Evolutionary conservation across 1,140 invertebrate species (phyloP), one percentile per base, ranked within the genome.

Genomic region (Tetramorium simillimum): DNA sequence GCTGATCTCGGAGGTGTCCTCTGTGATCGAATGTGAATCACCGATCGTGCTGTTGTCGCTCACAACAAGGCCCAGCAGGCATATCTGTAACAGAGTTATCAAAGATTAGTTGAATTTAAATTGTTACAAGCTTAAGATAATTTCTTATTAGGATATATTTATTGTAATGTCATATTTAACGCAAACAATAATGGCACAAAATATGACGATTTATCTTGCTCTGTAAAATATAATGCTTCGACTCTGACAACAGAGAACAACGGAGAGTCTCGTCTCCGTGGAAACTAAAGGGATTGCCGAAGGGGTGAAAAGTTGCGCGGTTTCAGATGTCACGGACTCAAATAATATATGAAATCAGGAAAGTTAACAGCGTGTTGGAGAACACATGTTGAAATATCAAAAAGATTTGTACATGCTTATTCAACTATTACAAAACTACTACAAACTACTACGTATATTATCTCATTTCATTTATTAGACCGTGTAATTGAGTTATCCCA

Each of bases 1-100:
- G 2, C 90, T 89, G 62, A 93, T 90, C 53, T 93, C 92, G 16
- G 94, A 91, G 81, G 90, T 92, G 63, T 91, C 92, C 77, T 95
- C 94, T 6, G 93, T 91, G 46, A 53, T 80, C 56, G 94, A 91
- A 80, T 89, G 92, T 33, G 33, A 33, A 78, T 91, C 92, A 70
- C 92, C 94, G 18, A 94, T 92, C 7, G 94, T 95, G 75, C 92
- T 95, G 87, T 95, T 94, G 85, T 95, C 93, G 88, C 92, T 93
- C 14, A 93, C 90, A n/a, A 88, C 93, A 16, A 94, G 87, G 70
- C 94, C 94, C 72, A 93, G 72, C 53, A 95, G 86, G 86, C 93
- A 94, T 87, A 94, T 92, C 95, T 95, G 91, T 24, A 93, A 93
- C 43, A 88, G 81, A 90, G 87, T 60, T 33, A 51, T 58, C 76